These are phyloP conservation scores for Lacerta agilis DNA, from an alignment of 2,797 vertebrate genomes.

Conservation along the genomic window DNA sequence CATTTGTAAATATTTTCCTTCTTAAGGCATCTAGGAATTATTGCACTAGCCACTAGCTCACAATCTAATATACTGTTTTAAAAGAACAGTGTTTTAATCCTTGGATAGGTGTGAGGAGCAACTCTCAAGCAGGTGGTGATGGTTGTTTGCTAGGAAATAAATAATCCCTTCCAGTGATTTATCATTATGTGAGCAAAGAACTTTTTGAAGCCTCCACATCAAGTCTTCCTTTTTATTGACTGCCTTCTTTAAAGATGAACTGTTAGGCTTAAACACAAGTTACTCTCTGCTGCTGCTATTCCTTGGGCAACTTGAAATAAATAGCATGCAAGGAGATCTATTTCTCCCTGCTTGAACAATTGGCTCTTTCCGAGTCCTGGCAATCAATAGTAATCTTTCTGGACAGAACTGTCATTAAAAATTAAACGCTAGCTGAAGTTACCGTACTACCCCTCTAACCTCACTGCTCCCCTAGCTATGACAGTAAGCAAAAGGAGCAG, in stretches of 20 bases:
- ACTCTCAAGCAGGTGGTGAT: not conserved
- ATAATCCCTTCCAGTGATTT: not conserved
- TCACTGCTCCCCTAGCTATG: not conserved
- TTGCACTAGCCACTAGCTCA: not conserved
- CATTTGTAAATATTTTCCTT: slow-evolving; percentile 4
- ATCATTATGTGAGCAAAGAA: not conserved
- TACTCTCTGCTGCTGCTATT: not conserved
- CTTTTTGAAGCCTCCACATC: not conserved
- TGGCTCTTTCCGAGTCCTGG: not conserved
- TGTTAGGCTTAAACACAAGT: not conserved
- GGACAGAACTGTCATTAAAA: slow-evolving; percentile 51
- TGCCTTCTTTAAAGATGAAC: slow-evolving; percentile 3
- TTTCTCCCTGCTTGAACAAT: slow-evolving; percentile 12
- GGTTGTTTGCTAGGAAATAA: not conserved
- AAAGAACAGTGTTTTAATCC: not conserved
- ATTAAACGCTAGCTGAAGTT: slow-evolving; percentile 45
- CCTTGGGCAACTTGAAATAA: not conserved
- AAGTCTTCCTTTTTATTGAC: not conserved
- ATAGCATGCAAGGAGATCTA: not conserved
- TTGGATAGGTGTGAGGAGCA: not conserved
- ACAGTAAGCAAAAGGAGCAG: slow-evolving; percentile 49
- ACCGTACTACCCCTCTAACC: slow-evolving; percentile 38
- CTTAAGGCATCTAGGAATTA: not conserved
- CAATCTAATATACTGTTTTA: not conserved
- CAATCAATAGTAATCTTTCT: slow-evolving; percentile 34